Evolutionary conservation across 92 coral and sea anemone species (phyloP).

Genomic region (Zoanthus solanderi): DNA sequence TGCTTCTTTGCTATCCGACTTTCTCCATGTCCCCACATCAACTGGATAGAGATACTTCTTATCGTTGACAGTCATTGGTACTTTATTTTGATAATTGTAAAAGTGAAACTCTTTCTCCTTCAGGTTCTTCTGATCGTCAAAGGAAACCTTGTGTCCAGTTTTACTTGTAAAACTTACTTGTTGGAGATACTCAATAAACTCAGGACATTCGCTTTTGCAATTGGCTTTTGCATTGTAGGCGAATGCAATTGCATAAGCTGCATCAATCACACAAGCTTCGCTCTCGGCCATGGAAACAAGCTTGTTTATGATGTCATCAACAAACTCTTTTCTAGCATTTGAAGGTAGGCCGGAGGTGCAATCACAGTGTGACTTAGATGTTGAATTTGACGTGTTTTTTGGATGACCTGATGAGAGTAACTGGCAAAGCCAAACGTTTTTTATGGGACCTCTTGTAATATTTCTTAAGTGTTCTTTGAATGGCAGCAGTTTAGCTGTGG

Average conservation of each 20-base stretch:
- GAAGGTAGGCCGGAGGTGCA: constrained; percentile 64
- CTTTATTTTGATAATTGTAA: constrained; percentile 72
- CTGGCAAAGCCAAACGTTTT: constrained; percentile 67
- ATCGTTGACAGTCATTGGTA: constrained; percentile 55
- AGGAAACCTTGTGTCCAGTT: constrained; percentile 79
- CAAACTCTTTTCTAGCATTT: constrained; percentile 54
- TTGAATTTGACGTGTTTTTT: constrained; percentile 14
- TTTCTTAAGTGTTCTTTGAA: constrained; percentile 68
- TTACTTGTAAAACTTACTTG: constrained; percentile 75
- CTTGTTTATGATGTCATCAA: constrained; percentile 57
- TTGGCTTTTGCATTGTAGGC: constrained; percentile 67
- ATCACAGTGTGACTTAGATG: constrained; percentile 54
- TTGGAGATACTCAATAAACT: constrained; percentile 62
- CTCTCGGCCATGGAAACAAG: constrained; percentile 70
- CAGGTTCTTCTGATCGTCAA: constrained; percentile 66
- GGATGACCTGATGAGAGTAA: constrained; percentile 45
- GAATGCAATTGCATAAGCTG: constrained; percentile 77
- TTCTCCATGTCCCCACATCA: constrained; percentile 72
- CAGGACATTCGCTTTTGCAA: constrained; percentile 63
- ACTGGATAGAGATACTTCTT: constrained; percentile 62
- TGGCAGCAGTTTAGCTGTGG: constrained; percentile 61
- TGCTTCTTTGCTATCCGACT: constrained; percentile 53
- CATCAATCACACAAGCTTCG: constrained; percentile 86
- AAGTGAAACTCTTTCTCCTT: constrained; percentile 68
- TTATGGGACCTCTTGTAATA: constrained; percentile 49